Evolutionary conservation across 2,113 vertebrate genomes (phyloP), one percentile per base, ranked within the genome.

Genomic region (Recurvirostra avosetta): DNA sequence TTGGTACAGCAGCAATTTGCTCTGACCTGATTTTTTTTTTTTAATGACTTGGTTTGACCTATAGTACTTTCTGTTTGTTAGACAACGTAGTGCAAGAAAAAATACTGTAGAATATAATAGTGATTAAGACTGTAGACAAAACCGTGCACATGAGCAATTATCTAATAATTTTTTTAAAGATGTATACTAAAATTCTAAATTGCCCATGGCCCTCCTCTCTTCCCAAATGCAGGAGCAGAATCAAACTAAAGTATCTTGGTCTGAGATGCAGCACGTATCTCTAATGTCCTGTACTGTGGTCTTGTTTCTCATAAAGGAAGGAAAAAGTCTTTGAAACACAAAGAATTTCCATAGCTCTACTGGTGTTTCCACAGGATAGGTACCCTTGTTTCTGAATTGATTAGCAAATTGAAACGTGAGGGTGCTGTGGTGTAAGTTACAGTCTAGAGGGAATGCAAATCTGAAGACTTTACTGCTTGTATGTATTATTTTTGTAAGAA

Each of bases 151-250:
- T 38, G 8, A 76, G 23, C 21, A 62, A 34, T 86, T 83, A 49
- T 15, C 12, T 65, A 38, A 15, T 59, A 0, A 3, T 5, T 49
- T 79, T 43, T 30, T 27, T 2, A 9, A 50, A 68, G 5, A 47
- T 59, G 55, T 50, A 4, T 43, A 43, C 34, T 15, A 14, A 30
- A 68, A 79, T 93, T 85, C 8, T 12, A 36, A 32, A 61, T 67
- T 72, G 25, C 15, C 26, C 5, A 2, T 38, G 32, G 21, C 22
- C 22, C 2, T 82, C 8, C 25, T 78, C 2, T 36, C 19, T 85
- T 79, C 15, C 38, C 2, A 3, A 34, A 65, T 1, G 1, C 16
- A 7, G 36, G 59, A 82, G n/a, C 12, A 56, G 47, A 71, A 41
- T 81, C 34, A 52, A 8, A 45, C 32, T 53, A 4, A 56, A 66